Conservation (phyloP, 2,113 vertebrate genomes). For the Sinocyclocheilus maitianheensis region DNA sequence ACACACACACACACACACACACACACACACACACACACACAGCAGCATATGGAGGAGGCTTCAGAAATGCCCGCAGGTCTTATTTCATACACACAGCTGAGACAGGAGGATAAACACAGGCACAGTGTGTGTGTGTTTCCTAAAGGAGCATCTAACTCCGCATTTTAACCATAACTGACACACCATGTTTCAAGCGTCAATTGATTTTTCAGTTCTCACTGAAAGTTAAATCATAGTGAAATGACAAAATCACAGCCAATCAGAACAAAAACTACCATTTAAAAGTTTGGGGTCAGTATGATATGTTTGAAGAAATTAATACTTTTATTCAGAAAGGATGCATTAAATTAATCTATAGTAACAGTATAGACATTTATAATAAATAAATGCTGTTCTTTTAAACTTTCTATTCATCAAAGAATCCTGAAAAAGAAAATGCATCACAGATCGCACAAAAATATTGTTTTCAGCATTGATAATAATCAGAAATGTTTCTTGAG, state of each 20-base stretch:
- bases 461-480: too few species aligned
- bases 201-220: not conserved
- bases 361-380: not conserved
- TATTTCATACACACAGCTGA: conserved; percentile 32
- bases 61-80: not conserved
- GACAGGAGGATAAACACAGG: conserved; percentile 28
- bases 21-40: conserved; percentile 24
- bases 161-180: not conserved
- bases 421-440: too few species aligned
- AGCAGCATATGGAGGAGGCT: conserved; percentile 13
- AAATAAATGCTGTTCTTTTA: too few species aligned
- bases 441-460: too few species aligned
- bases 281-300: not conserved
- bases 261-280: not conserved
- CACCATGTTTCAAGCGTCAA: not conserved
- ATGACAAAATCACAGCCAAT: not conserved
- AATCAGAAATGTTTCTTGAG: too few species aligned
- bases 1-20: conserved; percentile 37
- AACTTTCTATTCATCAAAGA: too few species aligned
- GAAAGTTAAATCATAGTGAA: not conserved
- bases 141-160: not conserved
- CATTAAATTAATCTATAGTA: not conserved
- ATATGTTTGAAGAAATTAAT: too few species aligned
- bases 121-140: not conserved
- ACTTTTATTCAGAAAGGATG: not conserved